phyloP scores from a whole-genome alignment of 2,113 vertebrate genomes.

The Jacana jacana region DNA sequence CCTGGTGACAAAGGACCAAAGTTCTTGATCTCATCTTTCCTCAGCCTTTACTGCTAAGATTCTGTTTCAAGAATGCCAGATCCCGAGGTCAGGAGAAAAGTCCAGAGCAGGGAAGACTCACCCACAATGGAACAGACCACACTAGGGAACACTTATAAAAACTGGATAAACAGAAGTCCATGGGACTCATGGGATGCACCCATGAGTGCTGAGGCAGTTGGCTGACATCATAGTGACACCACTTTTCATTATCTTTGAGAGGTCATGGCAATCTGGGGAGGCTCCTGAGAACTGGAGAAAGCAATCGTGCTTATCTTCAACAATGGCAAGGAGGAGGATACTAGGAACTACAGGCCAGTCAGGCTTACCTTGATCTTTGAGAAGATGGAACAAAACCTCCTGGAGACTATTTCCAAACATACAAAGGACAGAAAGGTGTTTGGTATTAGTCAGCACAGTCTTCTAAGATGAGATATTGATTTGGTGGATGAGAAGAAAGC shows the following conservation, averaged over 20 bases:
- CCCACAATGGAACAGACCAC: neutral
- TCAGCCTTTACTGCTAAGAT: neutral
- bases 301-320: neutral
- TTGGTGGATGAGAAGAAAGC: neutral
- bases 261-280: neutral
- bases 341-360: neutral
- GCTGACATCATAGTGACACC: neutral
- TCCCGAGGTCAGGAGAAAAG: neutral
- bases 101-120: neutral
- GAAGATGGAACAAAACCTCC: neutral
- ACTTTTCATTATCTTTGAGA: neutral
- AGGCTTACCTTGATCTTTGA: neutral
- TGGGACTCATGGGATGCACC: neutral
- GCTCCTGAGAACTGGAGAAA: neutral
- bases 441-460: neutral
- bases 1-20: neutral
- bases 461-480: neutral
- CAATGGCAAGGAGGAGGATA: neutral
- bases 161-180: neutral
- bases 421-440: neutral
- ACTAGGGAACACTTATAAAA: neutral
- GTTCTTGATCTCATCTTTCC: accelerated
- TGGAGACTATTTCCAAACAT: neutral
- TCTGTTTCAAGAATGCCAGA: neutral
- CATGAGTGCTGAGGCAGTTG: neutral